phyloP scores from a whole-genome alignment of 2,797 vertebrate genomes.

The Amblyraja radiata region DNA sequence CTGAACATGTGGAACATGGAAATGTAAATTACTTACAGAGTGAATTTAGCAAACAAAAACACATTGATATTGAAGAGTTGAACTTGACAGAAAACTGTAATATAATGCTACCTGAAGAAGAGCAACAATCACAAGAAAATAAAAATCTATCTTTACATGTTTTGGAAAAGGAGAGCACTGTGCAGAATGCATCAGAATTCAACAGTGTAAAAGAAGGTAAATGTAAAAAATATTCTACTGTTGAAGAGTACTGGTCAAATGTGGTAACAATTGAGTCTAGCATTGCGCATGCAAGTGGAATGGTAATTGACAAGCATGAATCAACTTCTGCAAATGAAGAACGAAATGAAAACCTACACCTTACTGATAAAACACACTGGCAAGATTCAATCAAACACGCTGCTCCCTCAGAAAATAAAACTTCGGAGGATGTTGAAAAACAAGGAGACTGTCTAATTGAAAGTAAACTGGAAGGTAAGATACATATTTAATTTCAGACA shows the following conservation, averaged over 20 bases:
- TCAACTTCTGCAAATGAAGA: not conserved
- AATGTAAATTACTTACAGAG: not conserved
- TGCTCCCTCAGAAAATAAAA: not conserved
- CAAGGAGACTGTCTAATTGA: not conserved
- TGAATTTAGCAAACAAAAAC: slow-evolving; percentile 14
- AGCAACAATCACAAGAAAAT: not conserved
- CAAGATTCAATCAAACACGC: not conserved
- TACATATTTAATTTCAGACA: not conserved
- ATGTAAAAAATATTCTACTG: not conserved
- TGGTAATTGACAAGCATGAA: not conserved
- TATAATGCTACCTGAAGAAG: not conserved
- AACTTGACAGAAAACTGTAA: not conserved
- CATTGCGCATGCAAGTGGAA: not conserved
- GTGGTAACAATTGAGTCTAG: slow-evolving; percentile 1
- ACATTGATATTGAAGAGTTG: not conserved
- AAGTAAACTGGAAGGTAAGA: slow-evolving; percentile 15
- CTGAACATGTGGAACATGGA: not conserved
- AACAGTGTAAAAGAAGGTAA: not conserved
- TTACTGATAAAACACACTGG: not conserved
- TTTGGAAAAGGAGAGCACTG: not conserved
- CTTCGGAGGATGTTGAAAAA: not conserved
- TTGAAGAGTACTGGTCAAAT: slow-evolving; percentile 32
- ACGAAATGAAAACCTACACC: not conserved
- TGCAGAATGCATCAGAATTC: not conserved
- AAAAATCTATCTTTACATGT: not conserved